Conservation (phyloP, 2,888 invertebrate genomes). For the Dolichopus griseipennis region DNA sequence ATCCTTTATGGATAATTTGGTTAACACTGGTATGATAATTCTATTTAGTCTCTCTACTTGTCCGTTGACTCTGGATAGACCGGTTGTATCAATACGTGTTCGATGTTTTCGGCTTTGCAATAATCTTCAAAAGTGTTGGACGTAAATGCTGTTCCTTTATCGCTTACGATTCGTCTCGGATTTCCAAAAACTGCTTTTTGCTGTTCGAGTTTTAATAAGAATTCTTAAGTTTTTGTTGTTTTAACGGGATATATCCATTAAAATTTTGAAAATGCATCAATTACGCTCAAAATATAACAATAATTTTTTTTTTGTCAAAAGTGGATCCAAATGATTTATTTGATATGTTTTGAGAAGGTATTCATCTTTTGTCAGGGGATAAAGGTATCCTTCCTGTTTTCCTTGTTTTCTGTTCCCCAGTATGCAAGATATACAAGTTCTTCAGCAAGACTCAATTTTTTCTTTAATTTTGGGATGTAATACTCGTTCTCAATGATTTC, state of each 20-base stretch:
- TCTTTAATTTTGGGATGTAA: not conserved
- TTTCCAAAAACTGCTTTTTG: constrained; percentile 8
- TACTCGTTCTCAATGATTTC: not conserved
- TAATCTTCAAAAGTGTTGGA: constrained; percentile 5
- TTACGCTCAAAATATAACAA: not conserved
- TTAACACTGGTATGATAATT: constrained; percentile 8
- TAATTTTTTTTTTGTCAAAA: constrained; percentile 4
- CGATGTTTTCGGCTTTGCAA: constrained; percentile 9
- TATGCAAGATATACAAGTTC: constrained; percentile 12
- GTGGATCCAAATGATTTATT: constrained; percentile 7
- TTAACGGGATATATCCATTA: constrained; percentile 10
- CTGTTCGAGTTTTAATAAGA: not conserved
- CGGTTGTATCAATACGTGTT: not conserved
- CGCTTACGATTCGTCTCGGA: constrained; percentile 8
- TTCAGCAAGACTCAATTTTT: not conserved
- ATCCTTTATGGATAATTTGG: constrained; percentile 10
- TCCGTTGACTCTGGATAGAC: constrained; percentile 11
- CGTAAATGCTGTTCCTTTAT: constrained; percentile 7
- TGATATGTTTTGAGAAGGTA: constrained; percentile 17
- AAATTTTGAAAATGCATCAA: constrained; percentile 11
- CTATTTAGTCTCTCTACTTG: constrained; percentile 14
- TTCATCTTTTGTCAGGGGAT: constrained; percentile 30
- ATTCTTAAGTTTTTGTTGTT: constrained; percentile 9
- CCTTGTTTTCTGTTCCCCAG: constrained; percentile 24
- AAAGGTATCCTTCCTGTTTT: constrained; percentile 31